Percentiles rank a stretch among this genome's conserved stretches.
Conservation (phyloP, 2,797 vertebrate genomes). For the Esox masquinongy region DNA sequence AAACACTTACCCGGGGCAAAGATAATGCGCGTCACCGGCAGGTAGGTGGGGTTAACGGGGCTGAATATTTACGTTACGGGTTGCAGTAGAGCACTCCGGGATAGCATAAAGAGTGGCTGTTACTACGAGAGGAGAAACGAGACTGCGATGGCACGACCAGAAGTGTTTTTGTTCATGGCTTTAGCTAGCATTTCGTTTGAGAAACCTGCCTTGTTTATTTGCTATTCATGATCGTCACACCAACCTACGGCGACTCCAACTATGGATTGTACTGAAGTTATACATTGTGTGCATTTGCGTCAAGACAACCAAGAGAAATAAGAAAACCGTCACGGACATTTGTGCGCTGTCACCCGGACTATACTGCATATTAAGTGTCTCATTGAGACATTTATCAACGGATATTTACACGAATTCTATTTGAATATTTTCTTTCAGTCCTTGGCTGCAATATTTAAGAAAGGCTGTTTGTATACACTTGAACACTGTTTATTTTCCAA, state of each 20-base stretch:
- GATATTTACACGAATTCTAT: conserved; percentile 43
- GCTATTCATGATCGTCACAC: conserved; percentile 10
- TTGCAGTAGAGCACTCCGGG: conserved; percentile 47
- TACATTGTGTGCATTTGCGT: conserved; percentile 53
- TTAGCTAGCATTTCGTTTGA: conserved; percentile 44
- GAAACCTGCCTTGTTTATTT: conserved; percentile 28
- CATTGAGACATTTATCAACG: neutral
- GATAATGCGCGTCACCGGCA: conserved; percentile 55
- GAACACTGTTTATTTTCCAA: conserved; percentile 28
- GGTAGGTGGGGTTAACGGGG: conserved; percentile 65
- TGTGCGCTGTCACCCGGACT: neutral
- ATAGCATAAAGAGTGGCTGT: conserved; percentile 21
- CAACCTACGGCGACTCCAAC: conserved; percentile 29
- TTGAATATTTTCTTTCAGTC: conserved; percentile 18
- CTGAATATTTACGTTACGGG: conserved; percentile 36
- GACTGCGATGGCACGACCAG: conserved; percentile 47
- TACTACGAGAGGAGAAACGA: neutral
- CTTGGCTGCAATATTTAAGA: conserved; percentile 26
- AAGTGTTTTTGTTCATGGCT: conserved; percentile 30
- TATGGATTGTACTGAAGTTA: conserved; percentile 65
- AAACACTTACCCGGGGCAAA: neutral
- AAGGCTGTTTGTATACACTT: conserved; percentile 23
- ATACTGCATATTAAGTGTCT: neutral
- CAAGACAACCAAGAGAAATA: conserved; percentile 20
- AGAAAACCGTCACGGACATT: neutral